Percentiles rank a stretch among this genome's conserved stretches.
Evolutionary conservation across 2,113 vertebrate genomes (phyloP).

Genomic region (Pygoscelis antarcticus): DNA sequence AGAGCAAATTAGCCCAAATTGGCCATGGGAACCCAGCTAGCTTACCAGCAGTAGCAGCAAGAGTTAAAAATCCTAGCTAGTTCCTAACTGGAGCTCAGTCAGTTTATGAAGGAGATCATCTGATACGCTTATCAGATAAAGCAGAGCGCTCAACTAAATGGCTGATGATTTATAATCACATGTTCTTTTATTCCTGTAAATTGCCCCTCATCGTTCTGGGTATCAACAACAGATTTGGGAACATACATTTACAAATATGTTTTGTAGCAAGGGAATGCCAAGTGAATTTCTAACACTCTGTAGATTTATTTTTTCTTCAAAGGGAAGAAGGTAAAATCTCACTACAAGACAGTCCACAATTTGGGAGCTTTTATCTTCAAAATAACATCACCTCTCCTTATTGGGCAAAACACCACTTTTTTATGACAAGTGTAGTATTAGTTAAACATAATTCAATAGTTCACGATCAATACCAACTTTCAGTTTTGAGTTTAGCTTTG

Average conservation of each 20-base stretch:
- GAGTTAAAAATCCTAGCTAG: slow-evolving; percentile 12
- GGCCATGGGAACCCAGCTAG: not conserved
- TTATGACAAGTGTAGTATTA: not conserved
- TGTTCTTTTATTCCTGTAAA: not conserved
- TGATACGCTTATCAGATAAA: slow-evolving; percentile 2
- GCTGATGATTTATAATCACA: slow-evolving; percentile 12
- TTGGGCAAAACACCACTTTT: not conserved
- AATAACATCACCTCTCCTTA: not conserved
- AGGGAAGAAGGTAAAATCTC: not conserved
- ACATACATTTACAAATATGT: not conserved
- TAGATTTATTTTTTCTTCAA: not conserved
- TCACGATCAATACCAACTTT: not conserved
- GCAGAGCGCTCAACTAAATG: not conserved
- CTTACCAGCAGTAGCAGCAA: not conserved
- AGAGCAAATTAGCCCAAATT: not conserved
- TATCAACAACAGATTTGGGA: not conserved
- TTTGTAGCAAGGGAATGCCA: not conserved
- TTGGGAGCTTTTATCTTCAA: not conserved
- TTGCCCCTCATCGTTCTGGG: not conserved
- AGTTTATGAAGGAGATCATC: not conserved
- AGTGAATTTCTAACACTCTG: not conserved
- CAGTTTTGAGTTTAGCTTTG: not conserved
- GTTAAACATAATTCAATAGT: not conserved
- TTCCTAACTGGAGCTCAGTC: not conserved
- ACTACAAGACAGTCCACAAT: not conserved